Evolutionary conservation across 2,113 vertebrate species (phyloP), one percentile per base, ranked within the genome.

Genomic region (Microcebus murinus): DNA sequence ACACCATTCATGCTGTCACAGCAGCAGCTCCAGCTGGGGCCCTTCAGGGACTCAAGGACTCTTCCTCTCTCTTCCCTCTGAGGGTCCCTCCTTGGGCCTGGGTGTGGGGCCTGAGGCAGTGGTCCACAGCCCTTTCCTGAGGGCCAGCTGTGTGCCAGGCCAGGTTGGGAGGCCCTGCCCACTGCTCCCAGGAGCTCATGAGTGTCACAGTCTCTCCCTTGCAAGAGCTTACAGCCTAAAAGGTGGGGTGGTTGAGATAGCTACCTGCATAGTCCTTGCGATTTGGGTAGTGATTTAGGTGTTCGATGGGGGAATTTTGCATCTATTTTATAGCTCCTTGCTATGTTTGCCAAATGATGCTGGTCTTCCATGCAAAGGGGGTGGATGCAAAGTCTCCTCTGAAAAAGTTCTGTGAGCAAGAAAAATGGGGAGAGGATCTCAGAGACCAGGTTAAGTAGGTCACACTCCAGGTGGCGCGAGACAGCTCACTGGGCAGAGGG

Each of bases 311-410:
- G 27, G 27, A 21, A 52, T 29, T 77, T 85, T 2, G n/a, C 25
- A 11, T 55, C 61, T 48, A 2, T 80, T 57, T 71, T 82, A 59
- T 4, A 20, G 70, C 52, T 76, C 42, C 29, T 82, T 93, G 36
- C 52, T 50, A 3, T 83, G 90, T 68, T 34, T 50, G 73, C 74
- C 76, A 67, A 8, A 20, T 31, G 68, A 83, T 1, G 23, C 4
- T 87, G 36, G 34, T 94, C 84, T 94, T 70, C 29, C 42, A 18
- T 39, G n/a, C 57, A 68, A 45, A 96, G 63, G 45, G 23, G 55
- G 45, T 57, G 36, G 48, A 36, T 50, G 36, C 42, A 45, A 8
- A 48, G 65, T 76, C 29, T 52, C 67, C 48, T 94, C 81, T 87
- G 73, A 91, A 48, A 91, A 57, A 36, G 70, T 36, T 25, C 29